phyloP scores from a whole-genome alignment of 2,113 vertebrate species.

The Terrapene triunguis region DNA sequence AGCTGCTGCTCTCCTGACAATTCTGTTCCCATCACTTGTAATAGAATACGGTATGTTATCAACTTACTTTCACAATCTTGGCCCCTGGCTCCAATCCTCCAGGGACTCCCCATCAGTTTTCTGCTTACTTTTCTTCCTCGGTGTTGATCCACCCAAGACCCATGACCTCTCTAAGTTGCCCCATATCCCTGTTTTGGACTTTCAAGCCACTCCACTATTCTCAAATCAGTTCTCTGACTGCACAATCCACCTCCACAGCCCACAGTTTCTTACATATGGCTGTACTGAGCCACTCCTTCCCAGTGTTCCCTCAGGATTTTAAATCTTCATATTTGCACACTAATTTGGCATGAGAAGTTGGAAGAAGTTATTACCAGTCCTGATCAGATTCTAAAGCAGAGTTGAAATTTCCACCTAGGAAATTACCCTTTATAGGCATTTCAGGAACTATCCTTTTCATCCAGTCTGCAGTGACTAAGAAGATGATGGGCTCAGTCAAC shows the following conservation, averaged over 20 bases:
- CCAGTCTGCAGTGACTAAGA: neutral
- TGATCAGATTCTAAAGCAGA: neutral
- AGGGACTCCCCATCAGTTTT: neutral
- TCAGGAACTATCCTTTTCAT: neutral
- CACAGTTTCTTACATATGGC: neutral
- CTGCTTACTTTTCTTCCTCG: neutral
- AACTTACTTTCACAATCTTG: neutral
- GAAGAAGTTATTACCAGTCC: neutral
- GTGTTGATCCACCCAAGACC: neutral
- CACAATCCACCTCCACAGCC: neutral
- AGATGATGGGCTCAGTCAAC: neutral
- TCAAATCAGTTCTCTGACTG: neutral
- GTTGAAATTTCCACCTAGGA: neutral
- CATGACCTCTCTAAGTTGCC: neutral
- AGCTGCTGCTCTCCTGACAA: neutral
- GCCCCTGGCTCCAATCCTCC: neutral
- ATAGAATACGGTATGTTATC: neutral
- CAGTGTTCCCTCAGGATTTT: neutral
- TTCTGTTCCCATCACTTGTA: neutral
- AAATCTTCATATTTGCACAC: neutral
- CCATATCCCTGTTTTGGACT: neutral
- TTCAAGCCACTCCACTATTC: neutral
- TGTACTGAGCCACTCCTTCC: neutral
- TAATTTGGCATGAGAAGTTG: neutral
- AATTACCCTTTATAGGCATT: neutral